Base-by-base conservation (phyloP, 23 tunicate genomes). In the Phallusia fumigata region DNA sequence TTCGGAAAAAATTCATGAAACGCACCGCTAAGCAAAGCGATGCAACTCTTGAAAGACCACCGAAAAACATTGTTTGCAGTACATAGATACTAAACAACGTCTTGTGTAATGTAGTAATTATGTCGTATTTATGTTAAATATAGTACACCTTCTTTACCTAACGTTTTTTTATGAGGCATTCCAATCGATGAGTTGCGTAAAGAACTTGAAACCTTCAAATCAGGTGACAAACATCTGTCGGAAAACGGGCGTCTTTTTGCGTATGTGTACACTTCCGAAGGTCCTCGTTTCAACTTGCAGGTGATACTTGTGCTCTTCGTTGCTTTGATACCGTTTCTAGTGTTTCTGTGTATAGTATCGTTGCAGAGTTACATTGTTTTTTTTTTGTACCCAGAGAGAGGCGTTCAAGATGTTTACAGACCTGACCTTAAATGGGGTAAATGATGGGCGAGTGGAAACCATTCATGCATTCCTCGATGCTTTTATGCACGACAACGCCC, bases 401-500 rank as follows among this genome's bases (percentile, higher is more conserved):
- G 98, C 98, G 15, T 94, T 94, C 69, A 69, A 52, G 21, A 85
- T 85, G 98, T 94, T 88, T 52, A 94, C 85, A 28, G 64, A 82
- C 18, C 30, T 85, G 44, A 32, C 87, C 18, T 35, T 74, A 44
- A 51, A 52, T 15, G 84, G 77, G 0, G 87, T 47, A 58, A 74
- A 89, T 31, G 79, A 83, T 1, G 84, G 85, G 13, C 88, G 86
- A 24, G 75, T 28, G 52, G 77, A 77, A 6, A 36, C 82, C 0
- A 90, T 89, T 31, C 75, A 83, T 36, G 64, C 92, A 19, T 94
- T 89, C 75, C 74, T 94, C 32, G 94, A 94, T 45, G 84, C 94
- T 21, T 94, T 94, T 88, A 89, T 94, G 94, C 98, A 94, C 75
- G 94, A 94, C 82, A 94, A 94, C 79, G 98, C 98, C 6, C 74